Evolutionary conservation across 2,888 invertebrate species (phyloP).

Genomic region (Liodrosophila aerea): DNA sequence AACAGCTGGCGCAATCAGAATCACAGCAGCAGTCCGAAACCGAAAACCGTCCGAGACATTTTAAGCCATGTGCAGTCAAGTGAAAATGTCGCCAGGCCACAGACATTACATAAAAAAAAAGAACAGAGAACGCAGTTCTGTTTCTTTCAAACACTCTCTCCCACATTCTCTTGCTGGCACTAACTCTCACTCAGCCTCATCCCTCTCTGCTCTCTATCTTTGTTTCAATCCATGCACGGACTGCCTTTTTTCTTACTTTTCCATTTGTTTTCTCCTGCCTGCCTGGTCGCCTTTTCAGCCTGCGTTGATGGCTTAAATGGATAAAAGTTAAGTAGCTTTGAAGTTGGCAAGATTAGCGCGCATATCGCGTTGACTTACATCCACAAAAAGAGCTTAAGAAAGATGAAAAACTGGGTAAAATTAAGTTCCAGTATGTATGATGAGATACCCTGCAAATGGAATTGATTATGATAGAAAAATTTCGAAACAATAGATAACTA

Average conservation of each 20-base stretch:
- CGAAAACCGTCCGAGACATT: conserved; percentile 56
- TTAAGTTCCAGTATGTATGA: conserved; percentile 7
- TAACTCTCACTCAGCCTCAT: conserved; percentile 5
- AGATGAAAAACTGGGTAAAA: conserved; percentile 10
- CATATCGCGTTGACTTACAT: conserved; percentile 65
- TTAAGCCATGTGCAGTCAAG: conserved; percentile 66
- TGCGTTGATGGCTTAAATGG: conserved; percentile 72
- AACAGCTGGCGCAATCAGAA: conserved; percentile 71
- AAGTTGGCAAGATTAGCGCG: conserved; percentile 72
- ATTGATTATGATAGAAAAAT: not conserved
- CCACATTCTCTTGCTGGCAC: not conserved
- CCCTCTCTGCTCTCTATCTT: conserved; percentile 12
- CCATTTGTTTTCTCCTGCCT: conserved; percentile 54
- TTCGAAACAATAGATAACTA: not conserved
- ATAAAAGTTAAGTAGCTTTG: conserved; percentile 75
- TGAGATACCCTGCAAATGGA: conserved; percentile 40
- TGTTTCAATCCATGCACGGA: conserved; percentile 13
- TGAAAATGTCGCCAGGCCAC: conserved; percentile 67
- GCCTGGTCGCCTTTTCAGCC: conserved; percentile 27
- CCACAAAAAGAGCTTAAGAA: conserved; percentile 44
- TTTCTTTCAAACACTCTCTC: conserved; percentile 1
- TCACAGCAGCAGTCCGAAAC: conserved; percentile 62
- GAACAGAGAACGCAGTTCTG: conserved; percentile 15
- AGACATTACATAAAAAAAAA: conserved; percentile 39
- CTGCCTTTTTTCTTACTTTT: conserved; percentile 50